A percentile compares a stretch with the other conserved stretches of the same genome.
Conservation (phyloP, 2,888 invertebrate species). For the Morpho deidamia region DNA sequence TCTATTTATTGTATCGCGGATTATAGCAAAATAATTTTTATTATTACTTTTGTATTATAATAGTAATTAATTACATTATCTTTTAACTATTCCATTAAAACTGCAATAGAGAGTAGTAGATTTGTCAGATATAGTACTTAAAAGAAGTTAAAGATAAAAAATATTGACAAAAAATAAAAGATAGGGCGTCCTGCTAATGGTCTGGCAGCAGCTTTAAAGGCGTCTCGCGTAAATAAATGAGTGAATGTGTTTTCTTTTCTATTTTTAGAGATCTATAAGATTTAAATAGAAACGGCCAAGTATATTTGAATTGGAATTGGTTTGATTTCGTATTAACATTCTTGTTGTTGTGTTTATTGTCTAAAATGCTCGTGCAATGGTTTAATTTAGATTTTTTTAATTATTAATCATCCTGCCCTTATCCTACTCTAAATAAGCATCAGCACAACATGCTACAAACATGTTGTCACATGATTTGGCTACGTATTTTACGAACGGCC, state of each 20-base stretch:
- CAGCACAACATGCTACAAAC: too few species aligned
- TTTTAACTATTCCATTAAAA: too few species aligned
- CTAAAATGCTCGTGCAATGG: too few species aligned
- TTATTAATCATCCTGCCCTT: too few species aligned
- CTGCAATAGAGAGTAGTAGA: conserved; percentile 39
- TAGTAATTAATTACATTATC: not conserved
- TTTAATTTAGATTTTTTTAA: too few species aligned
- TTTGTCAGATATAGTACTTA: conserved; percentile 47
- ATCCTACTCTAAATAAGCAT: too few species aligned
- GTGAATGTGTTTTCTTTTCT: conserved; percentile 46
- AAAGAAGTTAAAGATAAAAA: conserved; percentile 41
- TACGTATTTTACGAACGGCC: too few species aligned
- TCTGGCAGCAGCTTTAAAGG: conserved; percentile 49
- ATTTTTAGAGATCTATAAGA: conserved; percentile 26
- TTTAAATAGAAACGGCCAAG: not conserved
- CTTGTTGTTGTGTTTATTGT: too few species aligned
- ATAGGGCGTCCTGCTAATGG: conserved; percentile 57
- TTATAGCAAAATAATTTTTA: too few species aligned
- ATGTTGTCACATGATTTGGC: too few species aligned
- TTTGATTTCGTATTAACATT: not conserved
- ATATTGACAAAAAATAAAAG: conserved; percentile 30
- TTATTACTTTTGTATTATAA: too few species aligned
- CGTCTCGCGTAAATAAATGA: conserved; percentile 64
- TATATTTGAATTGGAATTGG: not conserved
- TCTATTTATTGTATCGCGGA: too few species aligned